Conservation (phyloP, 2,888 invertebrate genomes). For the Hetaerina titia region DNA sequence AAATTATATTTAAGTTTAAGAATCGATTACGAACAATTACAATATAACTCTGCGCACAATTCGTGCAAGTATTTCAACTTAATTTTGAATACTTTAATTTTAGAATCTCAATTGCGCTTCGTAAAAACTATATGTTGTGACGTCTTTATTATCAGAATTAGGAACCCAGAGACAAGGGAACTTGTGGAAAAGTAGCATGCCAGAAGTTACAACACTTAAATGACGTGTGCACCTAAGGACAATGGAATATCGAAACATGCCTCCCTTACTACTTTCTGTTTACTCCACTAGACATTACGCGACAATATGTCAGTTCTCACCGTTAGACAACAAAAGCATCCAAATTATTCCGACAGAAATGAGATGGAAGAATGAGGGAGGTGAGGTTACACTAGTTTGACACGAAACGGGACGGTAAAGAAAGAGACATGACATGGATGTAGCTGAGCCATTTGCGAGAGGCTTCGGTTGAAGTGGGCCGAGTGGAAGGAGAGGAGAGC, state of each 20-base stretch:
- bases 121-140: no score
- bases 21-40: no score
- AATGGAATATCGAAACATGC: background rate
- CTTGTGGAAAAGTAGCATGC: background rate
- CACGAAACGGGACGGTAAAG: slow-evolving; percentile 20
- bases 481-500: background rate
- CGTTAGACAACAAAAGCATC: background rate
- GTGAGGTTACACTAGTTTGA: slow-evolving; percentile 20
- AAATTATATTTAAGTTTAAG: no score
- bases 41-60: no score
- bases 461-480: background rate
- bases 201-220: background rate
- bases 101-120: no score
- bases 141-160: background rate
- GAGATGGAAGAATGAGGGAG: slow-evolving; percentile 12
- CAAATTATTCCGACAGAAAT: slow-evolving; percentile 50
- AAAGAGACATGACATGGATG: slow-evolving; percentile 47
- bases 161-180: background rate
- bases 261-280: background rate
- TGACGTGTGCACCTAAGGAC: background rate
- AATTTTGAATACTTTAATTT: no score
- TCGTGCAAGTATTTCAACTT: no score
- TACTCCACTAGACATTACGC: background rate
- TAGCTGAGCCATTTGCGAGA: background rate
- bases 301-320: background rate